Evolutionary conservation across 2,888 invertebrate species (phyloP), one percentile per base, ranked within the genome.

Genomic region (Cepaea hortensis): DNA sequence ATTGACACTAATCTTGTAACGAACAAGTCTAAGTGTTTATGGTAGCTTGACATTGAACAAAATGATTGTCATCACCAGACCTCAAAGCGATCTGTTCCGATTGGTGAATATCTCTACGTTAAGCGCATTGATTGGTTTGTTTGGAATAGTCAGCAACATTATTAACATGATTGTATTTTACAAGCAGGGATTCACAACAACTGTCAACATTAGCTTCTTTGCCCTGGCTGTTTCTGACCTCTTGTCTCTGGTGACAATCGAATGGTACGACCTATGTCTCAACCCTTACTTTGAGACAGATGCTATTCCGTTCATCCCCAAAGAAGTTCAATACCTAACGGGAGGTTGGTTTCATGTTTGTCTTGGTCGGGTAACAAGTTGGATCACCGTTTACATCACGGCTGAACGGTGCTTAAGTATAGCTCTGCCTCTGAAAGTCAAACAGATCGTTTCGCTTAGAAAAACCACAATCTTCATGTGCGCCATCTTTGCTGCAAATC

Each of bases 151-250:
- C 35, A 68, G 61, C 18, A 85, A 85, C 61, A 62, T 75, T 15
- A 20, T 85, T 23, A 85, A 85, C 80, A 80, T 85, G 18, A 5
- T 61, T 1, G 75, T 85, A 15, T 85, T 85, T n/a, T 46, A 35
- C 20, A 85, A 80, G 55, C 80, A 80, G 18, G 85, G 85, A 7
- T 70, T 85, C 20, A 62, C 5, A 7, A 61, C 48, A 4, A 70
- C 85, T 20, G 23, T 72, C 23, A 85, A 85, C 80, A 85, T 85
- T n/a, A 80, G 80, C 23, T 72, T 85, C 55, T 65, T 80, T 15
- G 48, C 55, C 2, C 61, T 85, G 35, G 85, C 85, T 0, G 1
- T 85, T 3, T 79, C 85, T 11, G 85, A 85, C 15, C 61, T 85
- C 18, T 15, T 48, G 7, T 70, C 72, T 72, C 70, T 85, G 3